Evolutionary conservation across 2,797 vertebrate species (phyloP), one percentile per base, ranked within the genome.

Genomic region (Falco biarmicus): DNA sequence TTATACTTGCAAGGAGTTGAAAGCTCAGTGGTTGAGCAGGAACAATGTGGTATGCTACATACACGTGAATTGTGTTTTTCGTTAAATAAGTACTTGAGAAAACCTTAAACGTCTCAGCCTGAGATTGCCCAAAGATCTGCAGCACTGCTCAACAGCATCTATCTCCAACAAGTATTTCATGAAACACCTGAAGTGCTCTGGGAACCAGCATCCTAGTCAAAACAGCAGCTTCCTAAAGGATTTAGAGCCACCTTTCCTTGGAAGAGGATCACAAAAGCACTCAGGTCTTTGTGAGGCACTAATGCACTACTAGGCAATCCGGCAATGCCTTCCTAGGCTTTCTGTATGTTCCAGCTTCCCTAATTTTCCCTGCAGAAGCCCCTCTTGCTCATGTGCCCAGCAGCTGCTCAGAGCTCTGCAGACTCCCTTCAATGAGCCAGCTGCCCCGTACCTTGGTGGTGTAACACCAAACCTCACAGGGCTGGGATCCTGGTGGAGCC

Each of bases 1-100:
- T 91, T 92, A 84, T 79, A 66, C 54, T 95, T 93, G 59, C 31
- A 78, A 87, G 84, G 65, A 56, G 63, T n/a, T 91, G 84, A 92
- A 97, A 93, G 75, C 90, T 89, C 50, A n/a, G 57, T n/a, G 56
- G 83, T 6, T 82, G 73, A 93, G 66, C 79, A 54, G 63, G 63
- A 88, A 28, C 19, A 73, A 75, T 31, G 57, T 53, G 59, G 45
- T 51, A 76, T 90, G 37, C n/a, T 76, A 61, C 32, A 65, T 69
- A 68, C 21, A 66, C 21, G 29, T 19, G 69, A 95, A 91, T 88
- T 54, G 64, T 57, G 37, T 28, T 96, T 87, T 73, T 86, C 63
- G 56, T 95, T 91, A 91, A 88, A 21, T 45, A 75, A 89, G 10
- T 83, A 79, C 56, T 70, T 77, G n/a, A 90, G 56, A 92, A 92